These are phyloP conservation scores for Parapsyche elsis DNA, from an alignment of 1,140 invertebrate species.

Conservation along the genomic window DNA sequence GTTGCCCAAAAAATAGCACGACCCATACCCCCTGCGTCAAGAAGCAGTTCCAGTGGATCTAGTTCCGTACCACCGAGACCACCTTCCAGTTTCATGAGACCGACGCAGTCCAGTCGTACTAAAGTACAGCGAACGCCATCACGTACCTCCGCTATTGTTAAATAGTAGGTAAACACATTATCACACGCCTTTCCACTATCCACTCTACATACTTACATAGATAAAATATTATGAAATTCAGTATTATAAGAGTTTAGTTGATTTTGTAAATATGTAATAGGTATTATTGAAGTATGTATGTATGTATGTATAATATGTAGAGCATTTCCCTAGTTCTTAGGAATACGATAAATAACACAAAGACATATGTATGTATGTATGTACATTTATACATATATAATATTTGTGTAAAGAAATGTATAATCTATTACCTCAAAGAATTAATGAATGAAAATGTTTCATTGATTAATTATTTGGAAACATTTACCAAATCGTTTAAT, in stretches of 20 bases:
- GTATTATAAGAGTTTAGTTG: not conserved
- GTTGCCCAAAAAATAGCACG: slow-evolving; percentile 63
- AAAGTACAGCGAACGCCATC: slow-evolving; percentile 46
- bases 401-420: not conserved
- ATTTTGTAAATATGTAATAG: not conserved
- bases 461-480: not conserved
- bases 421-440: slow-evolving; percentile 44
- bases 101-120: slow-evolving; percentile 65
- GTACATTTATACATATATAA: no score
- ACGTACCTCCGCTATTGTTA: slow-evolving; percentile 37
- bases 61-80: slow-evolving; percentile 51
- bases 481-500: slow-evolving; percentile 37
- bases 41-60: slow-evolving; percentile 52
- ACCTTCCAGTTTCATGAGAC: slow-evolving; percentile 70
- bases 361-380: not conserved
- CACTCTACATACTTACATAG: no score
- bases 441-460: slow-evolving; percentile 20
- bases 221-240: not conserved
- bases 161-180: slow-evolving; percentile 39
- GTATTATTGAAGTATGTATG: not conserved
- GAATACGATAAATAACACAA: not conserved
- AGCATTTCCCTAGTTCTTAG: slow-evolving; percentile 3
- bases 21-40: slow-evolving; percentile 60
- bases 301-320: not conserved
- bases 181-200: not conserved